Evolutionary conservation across 2,888 invertebrate genomes (phyloP).

Genomic region (Ophion ventricosus): DNA sequence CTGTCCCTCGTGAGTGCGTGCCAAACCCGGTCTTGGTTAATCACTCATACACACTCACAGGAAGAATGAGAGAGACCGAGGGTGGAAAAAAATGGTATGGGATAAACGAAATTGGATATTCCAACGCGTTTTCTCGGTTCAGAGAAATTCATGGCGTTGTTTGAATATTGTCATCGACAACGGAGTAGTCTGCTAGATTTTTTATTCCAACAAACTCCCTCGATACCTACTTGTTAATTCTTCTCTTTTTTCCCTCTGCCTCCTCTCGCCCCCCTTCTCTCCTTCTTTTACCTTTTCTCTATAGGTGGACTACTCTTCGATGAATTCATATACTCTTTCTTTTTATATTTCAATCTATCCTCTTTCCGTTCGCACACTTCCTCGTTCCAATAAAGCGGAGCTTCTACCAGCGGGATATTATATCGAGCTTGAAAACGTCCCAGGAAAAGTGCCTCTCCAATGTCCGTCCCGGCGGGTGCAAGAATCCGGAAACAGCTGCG

Average conservation of each 20-base stretch:
- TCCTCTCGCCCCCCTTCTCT: neutral
- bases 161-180: conserved; percentile 39
- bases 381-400: conserved; percentile 17
- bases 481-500: conserved; percentile 3
- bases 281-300: neutral
- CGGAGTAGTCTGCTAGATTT: neutral
- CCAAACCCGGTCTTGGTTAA: conserved; percentile 20
- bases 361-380: conserved; percentile 17
- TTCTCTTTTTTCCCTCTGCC: neutral
- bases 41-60: conserved; percentile 11
- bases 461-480: conserved; percentile 3
- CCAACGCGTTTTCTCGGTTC: neutral
- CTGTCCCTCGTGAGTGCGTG: conserved; percentile 35
- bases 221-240: neutral
- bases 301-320: neutral
- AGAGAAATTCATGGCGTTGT: conserved; percentile 6
- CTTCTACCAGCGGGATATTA: conserved; percentile 23
- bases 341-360: conserved; percentile 14
- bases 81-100: conserved; percentile 13
- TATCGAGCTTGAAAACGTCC: conserved; percentile 34
- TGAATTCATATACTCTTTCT: conserved; percentile 10
- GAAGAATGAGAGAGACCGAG: conserved; percentile 5
- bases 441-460: conserved; percentile 45
- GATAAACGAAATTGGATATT: conserved; percentile 34
- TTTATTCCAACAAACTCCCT: neutral